Evolutionary conservation across 2,113 vertebrate species (phyloP).

Genomic region (Caretta caretta): DNA sequence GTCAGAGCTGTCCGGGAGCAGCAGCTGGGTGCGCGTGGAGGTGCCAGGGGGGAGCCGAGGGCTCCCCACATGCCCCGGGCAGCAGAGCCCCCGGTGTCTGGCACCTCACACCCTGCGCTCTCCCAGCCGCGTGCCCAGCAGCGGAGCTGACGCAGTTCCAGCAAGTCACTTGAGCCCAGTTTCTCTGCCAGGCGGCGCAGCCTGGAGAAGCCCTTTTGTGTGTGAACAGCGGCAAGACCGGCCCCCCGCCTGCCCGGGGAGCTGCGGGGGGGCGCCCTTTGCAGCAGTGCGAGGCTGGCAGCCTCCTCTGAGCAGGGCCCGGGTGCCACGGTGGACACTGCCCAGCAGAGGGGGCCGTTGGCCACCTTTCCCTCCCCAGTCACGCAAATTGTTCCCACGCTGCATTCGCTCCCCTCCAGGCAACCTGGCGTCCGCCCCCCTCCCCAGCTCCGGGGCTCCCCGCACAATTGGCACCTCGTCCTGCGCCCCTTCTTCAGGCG

Average conservation of each 20-base stretch:
- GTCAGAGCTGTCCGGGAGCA: background rate
- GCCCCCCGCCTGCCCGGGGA: no score
- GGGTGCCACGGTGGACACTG: background rate
- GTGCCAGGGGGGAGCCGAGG: background rate
- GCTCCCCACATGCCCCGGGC: background rate
- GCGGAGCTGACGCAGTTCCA: background rate
- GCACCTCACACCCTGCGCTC: no score
- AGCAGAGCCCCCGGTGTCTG: background rate
- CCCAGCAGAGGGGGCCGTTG: background rate
- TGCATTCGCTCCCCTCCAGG: background rate
- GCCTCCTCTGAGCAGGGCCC: background rate
- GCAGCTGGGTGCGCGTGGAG: background rate
- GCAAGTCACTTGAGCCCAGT: no score
- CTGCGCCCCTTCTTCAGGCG: background rate
- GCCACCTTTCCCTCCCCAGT: background rate
- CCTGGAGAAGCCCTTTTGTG: background rate
- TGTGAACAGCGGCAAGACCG: background rate
- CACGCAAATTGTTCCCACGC: background rate
- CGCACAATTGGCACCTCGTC: background rate
- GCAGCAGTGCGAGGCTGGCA: no score
- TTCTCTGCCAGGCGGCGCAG: no score
- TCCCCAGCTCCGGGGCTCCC: no score
- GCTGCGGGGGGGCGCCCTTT: no score
- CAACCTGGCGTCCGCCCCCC: background rate
- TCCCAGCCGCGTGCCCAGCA: no score